These are phyloP conservation scores for Murina feae DNA, from an alignment of 2,113 vertebrate species.

Conservation along the genomic window DNA sequence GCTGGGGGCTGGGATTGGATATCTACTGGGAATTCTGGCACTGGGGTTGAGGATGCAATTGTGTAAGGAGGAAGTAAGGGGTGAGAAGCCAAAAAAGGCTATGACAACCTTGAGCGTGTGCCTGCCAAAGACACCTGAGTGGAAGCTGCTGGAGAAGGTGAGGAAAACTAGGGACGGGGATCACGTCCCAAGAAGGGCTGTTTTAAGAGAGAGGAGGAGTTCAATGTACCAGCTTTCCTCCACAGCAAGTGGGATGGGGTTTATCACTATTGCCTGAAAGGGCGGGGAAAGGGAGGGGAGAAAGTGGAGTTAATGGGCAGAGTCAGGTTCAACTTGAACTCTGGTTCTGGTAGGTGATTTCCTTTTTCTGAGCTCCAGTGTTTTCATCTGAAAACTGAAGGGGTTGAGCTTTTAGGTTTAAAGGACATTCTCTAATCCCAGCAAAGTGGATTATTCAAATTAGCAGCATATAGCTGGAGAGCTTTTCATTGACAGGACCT, in stretches of 20 bases:
- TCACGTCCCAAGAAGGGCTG: fast-evolving
- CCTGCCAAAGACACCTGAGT: background rate
- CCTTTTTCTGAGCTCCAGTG: background rate
- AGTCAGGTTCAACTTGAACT: background rate
- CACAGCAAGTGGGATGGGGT: background rate
- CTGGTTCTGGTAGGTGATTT: background rate
- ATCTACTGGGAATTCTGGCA: background rate
- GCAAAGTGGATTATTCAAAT: conserved; percentile 10
- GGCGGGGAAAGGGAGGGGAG: background rate
- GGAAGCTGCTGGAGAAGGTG: background rate
- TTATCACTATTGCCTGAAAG: background rate
- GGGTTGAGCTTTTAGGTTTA: background rate
- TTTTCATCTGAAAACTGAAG: conserved; percentile 30
- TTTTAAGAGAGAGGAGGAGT: background rate
- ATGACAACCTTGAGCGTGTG: background rate
- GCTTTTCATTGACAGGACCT: conserved; percentile 30
- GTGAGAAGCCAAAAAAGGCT: background rate
- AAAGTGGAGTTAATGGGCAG: background rate
- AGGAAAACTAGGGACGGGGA: background rate
- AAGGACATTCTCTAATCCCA: conserved; percentile 31
- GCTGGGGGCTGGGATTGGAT: background rate
- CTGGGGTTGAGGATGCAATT: background rate
- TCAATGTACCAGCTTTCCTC: background rate
- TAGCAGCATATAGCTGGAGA: background rate
- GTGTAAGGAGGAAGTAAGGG: background rate